A percentile compares a stretch with the other conserved stretches of the same genome.
Conservation (phyloP, 2,113 vertebrate species). For the Atrichornis clamosus region DNA sequence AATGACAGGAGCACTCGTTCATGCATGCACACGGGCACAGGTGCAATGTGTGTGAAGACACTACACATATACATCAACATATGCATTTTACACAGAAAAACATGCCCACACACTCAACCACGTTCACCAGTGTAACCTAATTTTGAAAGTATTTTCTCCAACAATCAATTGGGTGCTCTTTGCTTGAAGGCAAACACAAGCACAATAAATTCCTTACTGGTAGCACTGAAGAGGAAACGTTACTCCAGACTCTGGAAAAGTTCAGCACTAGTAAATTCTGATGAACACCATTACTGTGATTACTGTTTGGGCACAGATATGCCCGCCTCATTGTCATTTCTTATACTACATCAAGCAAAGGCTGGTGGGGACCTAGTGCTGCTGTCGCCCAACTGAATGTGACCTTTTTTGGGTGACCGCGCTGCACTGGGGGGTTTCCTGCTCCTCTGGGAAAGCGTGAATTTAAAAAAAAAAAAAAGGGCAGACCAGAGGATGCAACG, state of each 20-base stretch:
- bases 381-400: constrained; percentile 64
- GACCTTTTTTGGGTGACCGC: constrained; percentile 71
- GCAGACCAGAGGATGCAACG: background rate
- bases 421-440: background rate
- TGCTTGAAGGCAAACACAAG: constrained; percentile 70
- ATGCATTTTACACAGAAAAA: background rate
- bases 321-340: constrained; percentile 86
- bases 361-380: constrained; percentile 63
- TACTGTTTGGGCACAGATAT: constrained; percentile 78
- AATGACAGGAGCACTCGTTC: background rate
- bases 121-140: fast-evolving
- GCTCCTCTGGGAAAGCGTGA: background rate
- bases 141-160: background rate
- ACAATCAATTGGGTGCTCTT: constrained; percentile 69
- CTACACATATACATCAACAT: background rate
- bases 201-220: constrained; percentile 70
- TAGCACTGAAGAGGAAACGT: background rate
- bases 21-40: background rate
- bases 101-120: background rate
- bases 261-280: constrained; percentile 74
- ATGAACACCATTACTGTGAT: constrained; percentile 88
- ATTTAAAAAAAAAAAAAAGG: background rate
- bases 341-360: constrained; percentile 76
- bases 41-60: fast-evolving
- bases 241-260: constrained; percentile 23